Percentiles rank a stretch among this genome's conserved stretches.
Evolutionary conservation across 2,113 vertebrate genomes (phyloP).

Genomic region (Cichladusa arquata): DNA sequence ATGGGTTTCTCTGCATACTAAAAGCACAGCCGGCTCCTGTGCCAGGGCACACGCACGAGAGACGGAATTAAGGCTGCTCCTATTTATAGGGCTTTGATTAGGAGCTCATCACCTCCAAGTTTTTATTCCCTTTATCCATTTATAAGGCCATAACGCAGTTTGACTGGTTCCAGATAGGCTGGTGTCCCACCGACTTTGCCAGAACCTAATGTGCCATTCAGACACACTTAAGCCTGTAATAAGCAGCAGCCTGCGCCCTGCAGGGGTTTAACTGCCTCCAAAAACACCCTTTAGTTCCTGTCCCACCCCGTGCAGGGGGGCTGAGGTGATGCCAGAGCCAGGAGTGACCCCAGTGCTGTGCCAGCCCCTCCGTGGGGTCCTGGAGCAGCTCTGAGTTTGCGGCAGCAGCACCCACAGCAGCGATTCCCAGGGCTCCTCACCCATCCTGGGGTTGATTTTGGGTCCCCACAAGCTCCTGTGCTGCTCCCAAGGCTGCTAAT

Average conservation of each 20-base stretch:
- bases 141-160: slow-evolving; percentile 70
- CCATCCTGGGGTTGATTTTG: neutral
- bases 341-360: neutral
- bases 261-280: slow-evolving; percentile 2
- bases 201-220: slow-evolving; percentile 69
- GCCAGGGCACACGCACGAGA: neutral
- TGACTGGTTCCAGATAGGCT: slow-evolving; percentile 46
- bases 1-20: slow-evolving; percentile 24
- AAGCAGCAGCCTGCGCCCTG: slow-evolving; percentile 41
- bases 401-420: neutral
- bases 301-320: neutral
- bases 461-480: neutral
- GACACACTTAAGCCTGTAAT: slow-evolving; percentile 56
- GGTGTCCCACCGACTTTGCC: slow-evolving; percentile 57
- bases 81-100: slow-evolving; percentile 72
- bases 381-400: fast-evolving
- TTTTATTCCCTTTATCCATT: slow-evolving; percentile 71
- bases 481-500: slow-evolving; percentile 7
- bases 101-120: slow-evolving; percentile 58
- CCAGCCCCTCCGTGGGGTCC: fast-evolving
- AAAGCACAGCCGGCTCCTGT: slow-evolving; percentile 20
- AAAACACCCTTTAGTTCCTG: neutral
- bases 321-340: neutral
- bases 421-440: fast-evolving
- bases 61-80: slow-evolving; percentile 50